Evolutionary conservation across 2,113 vertebrate species (phyloP), one percentile per base, ranked within the genome.

Genomic region (Vulpes ferrilata): DNA sequence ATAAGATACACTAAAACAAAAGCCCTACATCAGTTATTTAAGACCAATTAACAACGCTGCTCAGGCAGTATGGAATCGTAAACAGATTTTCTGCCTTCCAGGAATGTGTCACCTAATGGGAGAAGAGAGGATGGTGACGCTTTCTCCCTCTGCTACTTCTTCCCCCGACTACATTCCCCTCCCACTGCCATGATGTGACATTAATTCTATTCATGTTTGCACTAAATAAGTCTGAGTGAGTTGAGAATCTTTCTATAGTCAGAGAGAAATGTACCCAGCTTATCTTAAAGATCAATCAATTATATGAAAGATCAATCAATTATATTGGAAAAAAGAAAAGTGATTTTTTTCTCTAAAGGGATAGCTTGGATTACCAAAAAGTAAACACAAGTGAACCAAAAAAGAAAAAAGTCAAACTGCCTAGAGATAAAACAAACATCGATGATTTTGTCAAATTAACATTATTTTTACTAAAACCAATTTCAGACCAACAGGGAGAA

Each of bases 391-490:
- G 16, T 76, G 38, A 92, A 81, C 13, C 25, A 92, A 87, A 88
- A 22, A 38, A 60, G 53, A 59, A 82, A 82, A 90, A 93, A 62
- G 3, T 64, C 38, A 93, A 69, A 69, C 57, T 88, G 20, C 32
- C 38, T 85, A 85, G 81, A 90, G 38, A 94, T 85, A 95, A 96
- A 94, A 83, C 6, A 87, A 27, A 94, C 4, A 90, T 74, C 35
- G 80, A n/a, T 79, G 86, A 69, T 43, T 80, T 62, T 89, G 88
- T 90, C 15, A 96, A 93, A 67, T 78, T 95, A 96, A 79, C 17
- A 62, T 55, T 67, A 13, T 71, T 88, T 89, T 87, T 97, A 78
- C 81, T 71, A 57, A 90, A 95, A 65, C 38, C 82, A 81, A 95
- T 57, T 90, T 92, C 53, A 82, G 7, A 62, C 81, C 62, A 5